Percentiles rank a stretch among this genome's conserved stretches.
These are phyloP conservation scores for Mesaphorura yosii DNA, from an alignment of 1,140 invertebrate genomes.

Conservation along the genomic window DNA sequence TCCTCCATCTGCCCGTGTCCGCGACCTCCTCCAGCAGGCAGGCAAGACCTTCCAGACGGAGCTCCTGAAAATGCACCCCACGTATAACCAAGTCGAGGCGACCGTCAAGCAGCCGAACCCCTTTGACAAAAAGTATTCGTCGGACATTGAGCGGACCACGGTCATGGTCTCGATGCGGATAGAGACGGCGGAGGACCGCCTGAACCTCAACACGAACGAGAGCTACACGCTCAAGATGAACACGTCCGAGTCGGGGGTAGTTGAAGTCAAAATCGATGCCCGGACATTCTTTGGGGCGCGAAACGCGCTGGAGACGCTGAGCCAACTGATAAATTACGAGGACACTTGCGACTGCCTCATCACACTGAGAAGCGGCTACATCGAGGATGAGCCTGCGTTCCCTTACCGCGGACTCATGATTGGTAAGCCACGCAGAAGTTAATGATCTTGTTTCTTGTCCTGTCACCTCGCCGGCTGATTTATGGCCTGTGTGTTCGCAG, in stretches of 20 bases:
- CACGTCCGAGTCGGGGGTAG: slow-evolving; percentile 31
- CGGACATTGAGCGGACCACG: slow-evolving; percentile 31
- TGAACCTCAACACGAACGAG: slow-evolving; percentile 56
- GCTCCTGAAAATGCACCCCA: slow-evolving; percentile 30
- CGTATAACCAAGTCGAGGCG: slow-evolving; percentile 18
- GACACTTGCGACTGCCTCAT: slow-evolving; percentile 31
- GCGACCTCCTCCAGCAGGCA: slow-evolving; percentile 31
- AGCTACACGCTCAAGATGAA: slow-evolving; percentile 49
- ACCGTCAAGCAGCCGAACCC: slow-evolving; percentile 29
- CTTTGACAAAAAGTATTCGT: slow-evolving; percentile 30
- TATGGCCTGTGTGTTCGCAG: slow-evolving; percentile 3
- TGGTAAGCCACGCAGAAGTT: slow-evolving; percentile 12
- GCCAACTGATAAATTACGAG: slow-evolving; percentile 50
- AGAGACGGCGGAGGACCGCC: slow-evolving; percentile 30
- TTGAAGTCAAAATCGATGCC: slow-evolving; percentile 45
- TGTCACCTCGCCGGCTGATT: not conserved
- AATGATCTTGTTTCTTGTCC: not conserved
- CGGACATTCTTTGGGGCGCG: slow-evolving; percentile 59
- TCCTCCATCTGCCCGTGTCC: slow-evolving; percentile 26
- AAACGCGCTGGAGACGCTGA: slow-evolving; percentile 62
- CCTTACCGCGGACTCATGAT: slow-evolving; percentile 56
- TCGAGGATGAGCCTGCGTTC: slow-evolving; percentile 54
- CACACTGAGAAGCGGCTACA: slow-evolving; percentile 15
- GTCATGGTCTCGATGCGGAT: slow-evolving; percentile 31
- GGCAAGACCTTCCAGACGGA: slow-evolving; percentile 31